Evolutionary conservation across 2,113 vertebrate species (phyloP), one percentile per base, ranked within the genome.

Genomic region (Etia nguti): DNA sequence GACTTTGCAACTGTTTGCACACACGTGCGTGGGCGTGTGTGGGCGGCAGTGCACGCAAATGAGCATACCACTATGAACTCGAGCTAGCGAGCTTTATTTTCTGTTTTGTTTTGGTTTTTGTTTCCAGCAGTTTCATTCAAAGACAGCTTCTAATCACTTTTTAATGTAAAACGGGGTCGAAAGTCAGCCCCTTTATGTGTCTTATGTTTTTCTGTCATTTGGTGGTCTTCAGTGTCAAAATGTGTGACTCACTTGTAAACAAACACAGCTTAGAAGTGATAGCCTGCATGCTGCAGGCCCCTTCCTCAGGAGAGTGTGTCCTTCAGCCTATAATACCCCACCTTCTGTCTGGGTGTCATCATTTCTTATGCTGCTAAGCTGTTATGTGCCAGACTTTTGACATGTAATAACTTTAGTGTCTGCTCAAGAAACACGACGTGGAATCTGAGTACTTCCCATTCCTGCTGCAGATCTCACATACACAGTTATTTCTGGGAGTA

Each of bases 11-110:
- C 79, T 48, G 62, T 55, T 20, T 73, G 83, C 34, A 56, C 48
- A 16, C n/a, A 29, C 83, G 29, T 60, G 85, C 34, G 89, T 83
- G 41, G 91, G 88, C 34, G 82, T 88, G 82, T 1, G 92, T 91
- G 81, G 91, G 92, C 6, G 70, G 62, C 12, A 54, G 85, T 83
- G 89, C 85, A 68, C 52, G 79, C 85, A 89, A 91, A 86, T 85
- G 85, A 93, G 88, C 81, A 55, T 4, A 70, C 48, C 87, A 41
- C 83, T 81, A 54, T 85, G 86, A 93, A 82, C 85, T 84, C n/a
- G 38, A 48, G 81, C 57, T 83, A 79, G 55, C 90, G 82, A 50
- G 43, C 43, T 77, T 29, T 73, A 26, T 26, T 75, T 75, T 36
- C 31, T 8, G 31, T 65, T 75, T 29, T 75, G 70, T 75, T 50